phyloP scores from a whole-genome alignment of 2,888 invertebrate species.

The Thymelicus lineola region DNA sequence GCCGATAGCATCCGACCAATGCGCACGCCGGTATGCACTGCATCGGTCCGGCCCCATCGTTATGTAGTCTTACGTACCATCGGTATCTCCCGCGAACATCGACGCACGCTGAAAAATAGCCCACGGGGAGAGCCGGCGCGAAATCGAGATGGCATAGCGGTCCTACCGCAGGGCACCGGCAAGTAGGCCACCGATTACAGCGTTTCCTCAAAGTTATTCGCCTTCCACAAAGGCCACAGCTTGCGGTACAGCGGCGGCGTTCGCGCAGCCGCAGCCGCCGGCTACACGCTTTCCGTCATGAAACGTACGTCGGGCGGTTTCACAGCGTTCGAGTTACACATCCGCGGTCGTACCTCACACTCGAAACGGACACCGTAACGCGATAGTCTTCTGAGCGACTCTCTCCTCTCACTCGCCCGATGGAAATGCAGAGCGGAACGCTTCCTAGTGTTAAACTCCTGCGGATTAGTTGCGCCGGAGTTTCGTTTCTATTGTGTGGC shows the following conservation, averaged over 20 bases:
- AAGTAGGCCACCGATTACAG: constrained; percentile 68
- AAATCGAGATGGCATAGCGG: constrained; percentile 64
- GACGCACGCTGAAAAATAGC: constrained; percentile 59
- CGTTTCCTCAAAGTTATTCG: constrained; percentile 71
- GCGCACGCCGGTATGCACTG: constrained; percentile 51
- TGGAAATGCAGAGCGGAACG: constrained; percentile 81
- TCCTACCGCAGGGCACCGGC: constrained; percentile 63
- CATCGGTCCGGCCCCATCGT: constrained; percentile 52
- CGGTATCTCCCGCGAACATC: constrained; percentile 56
- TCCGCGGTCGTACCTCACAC: constrained; percentile 67
- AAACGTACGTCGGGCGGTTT: constrained; percentile 45
- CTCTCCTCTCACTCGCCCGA: constrained; percentile 74
- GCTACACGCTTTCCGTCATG: constrained; percentile 53
- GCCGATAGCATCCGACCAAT: constrained; percentile 52
- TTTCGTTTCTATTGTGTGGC: constrained; percentile 66
- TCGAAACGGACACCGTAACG: constrained; percentile 74
- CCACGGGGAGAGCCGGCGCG: constrained; percentile 44
- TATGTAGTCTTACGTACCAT: constrained; percentile 52
- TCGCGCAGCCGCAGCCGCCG: constrained; percentile 47
- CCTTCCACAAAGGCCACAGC: constrained; percentile 64
- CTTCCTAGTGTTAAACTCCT: constrained; percentile 70
- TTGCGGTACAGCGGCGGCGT: constrained; percentile 52
- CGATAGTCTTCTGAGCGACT: constrained; percentile 68
- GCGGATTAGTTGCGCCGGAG: constrained; percentile 46
- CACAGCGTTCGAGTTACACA: constrained; percentile 71